Evolutionary conservation across 2,888 invertebrate species (phyloP).

Genomic region (Nemoura dubitans): DNA sequence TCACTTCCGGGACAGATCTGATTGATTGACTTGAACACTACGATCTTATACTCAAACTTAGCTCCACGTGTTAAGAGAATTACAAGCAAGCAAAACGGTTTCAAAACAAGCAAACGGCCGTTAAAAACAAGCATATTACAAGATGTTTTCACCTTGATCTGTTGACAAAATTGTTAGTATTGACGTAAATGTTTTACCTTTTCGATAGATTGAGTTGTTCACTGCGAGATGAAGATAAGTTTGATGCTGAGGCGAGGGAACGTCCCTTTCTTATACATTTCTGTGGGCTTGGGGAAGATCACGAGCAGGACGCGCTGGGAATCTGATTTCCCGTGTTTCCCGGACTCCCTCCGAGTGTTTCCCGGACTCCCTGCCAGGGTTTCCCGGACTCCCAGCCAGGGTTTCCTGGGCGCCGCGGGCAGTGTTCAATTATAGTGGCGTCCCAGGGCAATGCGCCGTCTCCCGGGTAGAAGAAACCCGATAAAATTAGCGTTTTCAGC

Average conservation of each 20-base stretch:
- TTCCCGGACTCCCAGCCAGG: background rate
- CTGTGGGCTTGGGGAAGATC: background rate
- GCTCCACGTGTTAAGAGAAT: background rate
- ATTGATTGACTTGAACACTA: background rate
- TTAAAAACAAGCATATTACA: background rate
- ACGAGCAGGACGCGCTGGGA: background rate
- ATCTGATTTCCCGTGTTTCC: slow-evolving; percentile 12
- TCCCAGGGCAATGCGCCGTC: too few species aligned
- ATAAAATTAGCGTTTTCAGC: too few species aligned
- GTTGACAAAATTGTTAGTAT: background rate
- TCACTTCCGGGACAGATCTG: slow-evolving; percentile 4
- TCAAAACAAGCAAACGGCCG: background rate
- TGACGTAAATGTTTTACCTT: background rate
- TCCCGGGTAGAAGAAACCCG: too few species aligned
- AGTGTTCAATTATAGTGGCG: background rate
- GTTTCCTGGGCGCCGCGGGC: background rate
- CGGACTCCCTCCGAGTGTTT: background rate
- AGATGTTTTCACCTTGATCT: background rate
- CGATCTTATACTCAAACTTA: background rate
- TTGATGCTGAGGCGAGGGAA: background rate
- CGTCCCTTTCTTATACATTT: background rate
- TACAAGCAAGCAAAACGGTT: background rate
- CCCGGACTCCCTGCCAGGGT: background rate
- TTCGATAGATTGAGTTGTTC: background rate
- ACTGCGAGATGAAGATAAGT: background rate